These are phyloP conservation scores for Drosophila tristis DNA, from an alignment of 1,140 invertebrate genomes.

Conservation along the genomic window DNA sequence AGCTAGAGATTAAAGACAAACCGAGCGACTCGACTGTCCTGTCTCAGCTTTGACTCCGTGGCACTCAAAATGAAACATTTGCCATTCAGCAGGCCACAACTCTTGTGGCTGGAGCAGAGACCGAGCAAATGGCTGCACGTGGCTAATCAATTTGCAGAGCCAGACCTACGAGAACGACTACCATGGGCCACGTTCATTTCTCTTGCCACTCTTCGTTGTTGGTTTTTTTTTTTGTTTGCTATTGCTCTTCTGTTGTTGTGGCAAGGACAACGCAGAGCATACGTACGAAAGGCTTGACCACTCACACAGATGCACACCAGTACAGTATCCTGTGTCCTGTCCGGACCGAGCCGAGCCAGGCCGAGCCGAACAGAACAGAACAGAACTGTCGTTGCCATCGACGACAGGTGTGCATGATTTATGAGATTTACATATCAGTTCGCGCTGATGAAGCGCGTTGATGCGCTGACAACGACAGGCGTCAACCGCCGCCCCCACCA, in stretches of 20 bases:
- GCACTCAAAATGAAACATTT: conserved; percentile 8
- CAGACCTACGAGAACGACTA: conserved; percentile 7
- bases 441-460: conserved; percentile 73
- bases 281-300: conserved; percentile 56
- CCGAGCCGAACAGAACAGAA: conserved; percentile 7
- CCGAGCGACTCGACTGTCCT: neutral
- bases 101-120: conserved; percentile 10
- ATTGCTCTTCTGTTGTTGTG: neutral
- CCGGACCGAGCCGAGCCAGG: conserved; percentile 3
- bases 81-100: conserved; percentile 22
- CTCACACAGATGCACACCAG: conserved; percentile 11
- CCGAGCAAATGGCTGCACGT: conserved; percentile 53
- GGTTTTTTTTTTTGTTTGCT: neutral
- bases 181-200: neutral
- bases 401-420: conserved; percentile 82
- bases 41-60: neutral
- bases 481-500: conserved; percentile 10
- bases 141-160: conserved; percentile 65
- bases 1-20: neutral
- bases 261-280: conserved; percentile 17
- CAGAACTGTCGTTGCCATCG: conserved; percentile 60
- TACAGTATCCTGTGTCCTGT: conserved; percentile 1
- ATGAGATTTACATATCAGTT: conserved; percentile 81
- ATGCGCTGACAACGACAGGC: conserved; percentile 73
- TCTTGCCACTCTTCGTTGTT: neutral